A percentile compares a stretch with the other conserved stretches of the same genome.
Evolutionary conservation across 2,888 invertebrate species (phyloP).

Genomic region (Plusia festucae): DNA sequence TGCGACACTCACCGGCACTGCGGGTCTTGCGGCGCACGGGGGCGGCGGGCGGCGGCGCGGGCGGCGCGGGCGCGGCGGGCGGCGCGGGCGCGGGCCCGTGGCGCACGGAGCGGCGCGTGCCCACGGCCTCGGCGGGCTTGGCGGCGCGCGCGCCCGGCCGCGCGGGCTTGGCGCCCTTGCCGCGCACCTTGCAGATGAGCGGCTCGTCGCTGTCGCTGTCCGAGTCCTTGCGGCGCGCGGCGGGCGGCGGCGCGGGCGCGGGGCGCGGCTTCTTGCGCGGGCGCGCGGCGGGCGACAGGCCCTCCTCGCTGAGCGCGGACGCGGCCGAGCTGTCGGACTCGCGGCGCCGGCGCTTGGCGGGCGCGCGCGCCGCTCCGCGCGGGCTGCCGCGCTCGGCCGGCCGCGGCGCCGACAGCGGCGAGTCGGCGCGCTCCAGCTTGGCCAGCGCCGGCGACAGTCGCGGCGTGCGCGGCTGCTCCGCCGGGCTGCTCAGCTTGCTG

Average conservation of each 20-base stretch:
- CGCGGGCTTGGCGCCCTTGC: slow-evolving; percentile 66
- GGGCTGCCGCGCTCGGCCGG: slow-evolving; percentile 46
- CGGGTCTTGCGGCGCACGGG: slow-evolving; percentile 90
- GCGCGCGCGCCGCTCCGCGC: slow-evolving; percentile 83
- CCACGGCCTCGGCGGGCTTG: slow-evolving; percentile 82
- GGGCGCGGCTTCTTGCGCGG: slow-evolving; percentile 81
- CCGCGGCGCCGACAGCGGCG: slow-evolving; percentile 76
- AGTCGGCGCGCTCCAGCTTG: slow-evolving; percentile 76
- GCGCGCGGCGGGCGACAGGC: slow-evolving; percentile 76
- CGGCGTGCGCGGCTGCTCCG: slow-evolving; percentile 85
- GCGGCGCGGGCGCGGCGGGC: slow-evolving; percentile 63
- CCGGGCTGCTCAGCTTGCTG: slow-evolving; percentile 92
- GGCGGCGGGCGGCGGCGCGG: slow-evolving; percentile 67
- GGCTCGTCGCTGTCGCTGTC: slow-evolving; percentile 95
- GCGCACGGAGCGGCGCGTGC: slow-evolving; percentile 89
- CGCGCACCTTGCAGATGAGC: slow-evolving; percentile 92
- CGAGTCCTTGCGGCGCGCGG: slow-evolving; percentile 90
- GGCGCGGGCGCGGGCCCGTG: slow-evolving; percentile 75
- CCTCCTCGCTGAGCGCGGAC: slow-evolving; percentile 90
- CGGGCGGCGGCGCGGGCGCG: slow-evolving; percentile 80
- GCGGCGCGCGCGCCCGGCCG: slow-evolving; percentile 46
- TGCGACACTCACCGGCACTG: slow-evolving; percentile 90
- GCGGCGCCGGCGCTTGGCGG: slow-evolving; percentile 92
- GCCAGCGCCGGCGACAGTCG: slow-evolving; percentile 81
- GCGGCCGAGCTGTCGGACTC: slow-evolving; percentile 94